A percentile compares a stretch with the other conserved stretches of the same genome.
Evolutionary conservation across 2,888 invertebrate species (phyloP).

Genomic region (Ornithoptera alexandrae): DNA sequence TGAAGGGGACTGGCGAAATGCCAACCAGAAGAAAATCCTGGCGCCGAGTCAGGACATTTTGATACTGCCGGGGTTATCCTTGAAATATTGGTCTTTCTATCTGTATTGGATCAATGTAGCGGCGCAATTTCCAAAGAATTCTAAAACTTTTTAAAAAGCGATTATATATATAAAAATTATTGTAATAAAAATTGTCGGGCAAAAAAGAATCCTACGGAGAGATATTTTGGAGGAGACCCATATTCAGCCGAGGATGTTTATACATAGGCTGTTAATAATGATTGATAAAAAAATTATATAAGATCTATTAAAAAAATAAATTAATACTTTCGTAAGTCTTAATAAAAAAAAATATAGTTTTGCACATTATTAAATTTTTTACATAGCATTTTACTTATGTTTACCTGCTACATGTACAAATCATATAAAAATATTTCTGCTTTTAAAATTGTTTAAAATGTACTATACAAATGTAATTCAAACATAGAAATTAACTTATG

Average conservation of each 20-base stretch:
- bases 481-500: neutral
- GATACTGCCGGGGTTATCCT: constrained; percentile 57
- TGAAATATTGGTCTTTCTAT: constrained; percentile 33
- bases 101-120: constrained; percentile 25
- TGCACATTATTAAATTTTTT: too few relatives aligned
- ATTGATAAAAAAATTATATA: too few relatives aligned
- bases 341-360: too few relatives aligned
- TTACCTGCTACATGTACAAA: too few relatives aligned
- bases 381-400: too few relatives aligned
- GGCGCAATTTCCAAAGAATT: constrained; percentile 1
- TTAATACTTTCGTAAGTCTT: too few relatives aligned
- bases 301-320: too few relatives aligned
- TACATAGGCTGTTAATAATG: too few relatives aligned
- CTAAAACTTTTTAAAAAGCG: neutral
- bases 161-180: neutral
- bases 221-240: too few relatives aligned
- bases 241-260: too few relatives aligned
- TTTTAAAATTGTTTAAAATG: neutral
- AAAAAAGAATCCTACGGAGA: neutral
- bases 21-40: constrained; percentile 68
- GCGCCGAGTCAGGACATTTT: constrained; percentile 62
- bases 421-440: too few relatives aligned
- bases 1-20: constrained; percentile 56
- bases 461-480: neutral
- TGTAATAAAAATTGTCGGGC: too few relatives aligned